Evolutionary conservation across 2,888 invertebrate species (phyloP).

Genomic region (Drosophila kuntzei): DNA sequence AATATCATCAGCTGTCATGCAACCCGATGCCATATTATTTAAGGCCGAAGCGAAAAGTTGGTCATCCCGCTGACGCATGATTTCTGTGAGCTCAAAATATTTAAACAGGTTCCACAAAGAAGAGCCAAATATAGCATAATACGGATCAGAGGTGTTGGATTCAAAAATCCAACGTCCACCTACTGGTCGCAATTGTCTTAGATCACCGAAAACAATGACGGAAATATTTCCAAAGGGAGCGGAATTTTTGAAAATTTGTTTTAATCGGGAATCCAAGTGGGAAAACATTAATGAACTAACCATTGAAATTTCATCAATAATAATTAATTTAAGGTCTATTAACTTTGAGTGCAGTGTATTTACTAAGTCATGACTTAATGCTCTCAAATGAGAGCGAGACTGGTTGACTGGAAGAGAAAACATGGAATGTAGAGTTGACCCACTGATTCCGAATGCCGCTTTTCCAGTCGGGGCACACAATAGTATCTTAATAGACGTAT

Average conservation of each 20-base stretch:
- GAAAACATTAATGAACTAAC: no score
- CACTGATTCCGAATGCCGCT: no score
- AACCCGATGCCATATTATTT: no score
- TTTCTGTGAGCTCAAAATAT: conserved; percentile 28
- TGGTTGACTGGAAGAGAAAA: no score
- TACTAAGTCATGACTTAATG: conserved; percentile 6
- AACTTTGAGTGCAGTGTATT: conserved; percentile 14
- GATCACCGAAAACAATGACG: conserved; percentile 20
- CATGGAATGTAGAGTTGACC: no score
- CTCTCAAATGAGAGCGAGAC: conserved; percentile 5
- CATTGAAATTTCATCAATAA: conserved; percentile 27
- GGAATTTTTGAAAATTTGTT: no score
- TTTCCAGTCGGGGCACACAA: no score
- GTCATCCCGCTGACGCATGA: conserved; percentile 16
- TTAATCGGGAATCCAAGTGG: no score
- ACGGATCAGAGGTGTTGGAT: conserved; percentile 22
- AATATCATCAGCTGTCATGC: not conserved
- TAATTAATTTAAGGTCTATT: conserved; percentile 21
- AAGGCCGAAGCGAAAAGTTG: no score
- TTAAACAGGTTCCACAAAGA: conserved; percentile 15
- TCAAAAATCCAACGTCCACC: conserved; percentile 24
- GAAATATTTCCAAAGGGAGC: no score
- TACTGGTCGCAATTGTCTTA: conserved; percentile 17
- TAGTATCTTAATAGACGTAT: no score
- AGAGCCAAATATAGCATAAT: no score